phyloP scores from a whole-genome alignment of 2,113 vertebrate species.

The Phocoena phocoena region DNA sequence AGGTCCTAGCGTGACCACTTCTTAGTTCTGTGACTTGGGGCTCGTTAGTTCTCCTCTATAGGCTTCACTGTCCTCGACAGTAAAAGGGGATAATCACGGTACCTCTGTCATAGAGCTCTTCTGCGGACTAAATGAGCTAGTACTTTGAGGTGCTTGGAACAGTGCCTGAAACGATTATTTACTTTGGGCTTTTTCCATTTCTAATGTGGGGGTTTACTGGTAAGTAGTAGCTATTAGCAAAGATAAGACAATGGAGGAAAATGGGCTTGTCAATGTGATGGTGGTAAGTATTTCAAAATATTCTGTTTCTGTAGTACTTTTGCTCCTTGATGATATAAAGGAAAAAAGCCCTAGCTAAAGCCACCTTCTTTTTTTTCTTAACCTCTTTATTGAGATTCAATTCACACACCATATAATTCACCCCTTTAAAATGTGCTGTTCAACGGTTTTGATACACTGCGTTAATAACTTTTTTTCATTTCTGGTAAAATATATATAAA shows the following conservation, averaged over 20 bases:
- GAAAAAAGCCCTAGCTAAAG: background rate
- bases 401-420: background rate
- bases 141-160: background rate
- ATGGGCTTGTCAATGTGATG: background rate
- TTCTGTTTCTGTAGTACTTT: background rate
- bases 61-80: background rate
- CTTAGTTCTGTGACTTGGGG: background rate
- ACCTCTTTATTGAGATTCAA: background rate
- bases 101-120: background rate
- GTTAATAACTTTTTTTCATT: background rate
- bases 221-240: background rate
- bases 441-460: background rate
- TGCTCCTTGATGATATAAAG: background rate
- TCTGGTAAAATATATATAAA: background rate
- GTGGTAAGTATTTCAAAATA: background rate
- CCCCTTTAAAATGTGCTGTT: background rate
- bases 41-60: background rate
- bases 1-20: background rate
- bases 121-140: background rate
- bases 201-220: background rate
- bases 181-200: background rate
- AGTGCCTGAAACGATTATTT: background rate
- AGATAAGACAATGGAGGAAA: background rate
- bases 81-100: background rate
- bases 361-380: background rate